Evolutionary conservation across 2,888 invertebrate species (phyloP).

Genomic region (Limnephilus rhombicus): DNA sequence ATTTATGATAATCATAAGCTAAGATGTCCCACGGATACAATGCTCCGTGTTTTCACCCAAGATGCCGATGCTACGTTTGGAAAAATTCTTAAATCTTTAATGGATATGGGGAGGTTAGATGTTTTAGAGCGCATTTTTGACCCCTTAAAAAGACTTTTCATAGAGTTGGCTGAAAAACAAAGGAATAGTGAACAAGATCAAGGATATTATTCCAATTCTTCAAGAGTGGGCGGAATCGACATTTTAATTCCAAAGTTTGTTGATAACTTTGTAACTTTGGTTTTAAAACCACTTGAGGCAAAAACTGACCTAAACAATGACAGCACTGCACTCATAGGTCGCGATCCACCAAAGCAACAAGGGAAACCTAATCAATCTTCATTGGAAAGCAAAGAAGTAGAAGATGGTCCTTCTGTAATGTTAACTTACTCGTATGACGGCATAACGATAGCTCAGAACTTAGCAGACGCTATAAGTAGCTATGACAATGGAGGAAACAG

Average conservation of each 20-base stretch:
- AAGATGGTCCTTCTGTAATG: constrained; percentile 70
- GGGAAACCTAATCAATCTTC: background rate
- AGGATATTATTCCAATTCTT: constrained; percentile 73
- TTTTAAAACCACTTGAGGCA: constrained; percentile 68
- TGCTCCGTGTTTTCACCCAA: constrained; percentile 77
- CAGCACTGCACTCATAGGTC: background rate
- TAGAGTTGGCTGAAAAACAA: constrained; percentile 69
- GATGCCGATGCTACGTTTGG: constrained; percentile 77
- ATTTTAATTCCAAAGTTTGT: constrained; percentile 71
- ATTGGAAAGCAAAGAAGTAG: background rate
- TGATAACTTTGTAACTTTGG: constrained; percentile 72
- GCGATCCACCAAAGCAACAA: constrained; percentile 40
- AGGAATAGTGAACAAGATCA: constrained; percentile 69
- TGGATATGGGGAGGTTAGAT: constrained; percentile 76
- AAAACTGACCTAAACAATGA: background rate
- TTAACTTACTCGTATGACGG: constrained; percentile 79
- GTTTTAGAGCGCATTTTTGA: constrained; percentile 76
- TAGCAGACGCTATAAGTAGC: constrained; percentile 74
- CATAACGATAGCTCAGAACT: constrained; percentile 73
- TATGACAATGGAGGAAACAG: constrained; percentile 68
- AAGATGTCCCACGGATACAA: constrained; percentile 76
- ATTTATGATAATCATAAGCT: constrained; percentile 76
- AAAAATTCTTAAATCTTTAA: constrained; percentile 75
- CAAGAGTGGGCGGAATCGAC: constrained; percentile 72
- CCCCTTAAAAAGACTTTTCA: constrained; percentile 68